These are phyloP conservation scores for Catharus ustulatus DNA, from an alignment of 2,797 vertebrate species.

Conservation along the genomic window DNA sequence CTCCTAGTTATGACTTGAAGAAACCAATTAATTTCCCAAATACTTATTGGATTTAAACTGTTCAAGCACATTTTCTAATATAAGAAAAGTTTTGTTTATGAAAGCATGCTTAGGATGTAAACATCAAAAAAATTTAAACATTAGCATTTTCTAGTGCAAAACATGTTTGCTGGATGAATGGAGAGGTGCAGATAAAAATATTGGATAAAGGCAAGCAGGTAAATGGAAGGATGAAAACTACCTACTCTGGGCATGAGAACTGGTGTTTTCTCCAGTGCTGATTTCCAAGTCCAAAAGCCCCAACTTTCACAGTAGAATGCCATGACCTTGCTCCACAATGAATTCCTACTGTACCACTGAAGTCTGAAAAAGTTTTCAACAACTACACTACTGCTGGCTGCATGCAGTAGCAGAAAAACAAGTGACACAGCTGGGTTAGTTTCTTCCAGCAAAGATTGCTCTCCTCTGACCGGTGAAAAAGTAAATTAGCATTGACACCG, in stretches of 20 bases:
- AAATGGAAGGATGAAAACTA: not conserved
- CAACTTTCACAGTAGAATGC: fast-evolving
- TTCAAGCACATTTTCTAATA: not conserved
- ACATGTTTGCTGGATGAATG: not conserved
- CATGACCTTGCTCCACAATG: not conserved
- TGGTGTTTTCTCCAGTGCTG: not conserved
- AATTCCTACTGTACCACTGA: not conserved
- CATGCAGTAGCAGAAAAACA: not conserved
- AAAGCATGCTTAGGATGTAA: not conserved
- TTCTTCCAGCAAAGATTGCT: not conserved
- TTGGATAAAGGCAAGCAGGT: not conserved
- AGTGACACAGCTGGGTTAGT: not conserved
- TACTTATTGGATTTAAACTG: not conserved
- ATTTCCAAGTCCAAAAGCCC: not conserved
- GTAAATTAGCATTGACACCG: not conserved
- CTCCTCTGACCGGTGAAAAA: not conserved
- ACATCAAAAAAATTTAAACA: not conserved
- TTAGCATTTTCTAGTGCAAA: not conserved
- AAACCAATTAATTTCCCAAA: not conserved
- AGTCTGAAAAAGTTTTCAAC: not conserved
- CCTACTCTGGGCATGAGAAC: not conserved
- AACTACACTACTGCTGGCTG: too few species aligned
- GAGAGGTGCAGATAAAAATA: not conserved
- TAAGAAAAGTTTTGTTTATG: not conserved
- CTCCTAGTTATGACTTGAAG: not conserved